Evolutionary conservation across 2,888 invertebrate genomes (phyloP).

Genomic region (Hymenopus coronatus): DNA sequence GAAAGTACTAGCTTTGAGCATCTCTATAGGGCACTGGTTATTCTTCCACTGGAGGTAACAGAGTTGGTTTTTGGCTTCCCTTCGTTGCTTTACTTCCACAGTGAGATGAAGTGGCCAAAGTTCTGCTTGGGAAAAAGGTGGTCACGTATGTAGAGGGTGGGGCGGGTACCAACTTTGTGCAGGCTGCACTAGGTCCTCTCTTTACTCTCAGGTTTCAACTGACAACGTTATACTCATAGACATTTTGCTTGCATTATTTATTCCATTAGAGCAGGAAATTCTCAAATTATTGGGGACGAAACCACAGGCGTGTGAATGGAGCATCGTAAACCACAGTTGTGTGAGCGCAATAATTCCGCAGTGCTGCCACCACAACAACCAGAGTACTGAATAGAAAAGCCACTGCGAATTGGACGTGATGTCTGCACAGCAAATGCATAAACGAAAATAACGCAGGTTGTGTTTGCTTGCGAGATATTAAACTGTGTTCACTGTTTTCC

Average conservation of each 20-base stretch:
- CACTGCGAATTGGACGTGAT: neutral
- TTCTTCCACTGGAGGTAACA: no score
- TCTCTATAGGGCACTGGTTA: no score
- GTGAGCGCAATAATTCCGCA: constrained; percentile 7
- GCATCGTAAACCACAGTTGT: neutral
- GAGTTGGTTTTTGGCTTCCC: no score
- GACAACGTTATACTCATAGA: neutral
- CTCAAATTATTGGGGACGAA: neutral
- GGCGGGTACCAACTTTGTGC: no score
- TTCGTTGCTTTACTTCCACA: no score
- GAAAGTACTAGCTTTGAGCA: no score
- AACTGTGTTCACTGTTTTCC: neutral
- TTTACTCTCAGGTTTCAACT: no score
- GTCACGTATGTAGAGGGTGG: no score
- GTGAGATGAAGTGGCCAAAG: no score
- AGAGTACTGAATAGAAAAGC: neutral
- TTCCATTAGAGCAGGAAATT: neutral
- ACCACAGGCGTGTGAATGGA: constrained; percentile 2
- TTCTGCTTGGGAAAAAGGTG: no score
- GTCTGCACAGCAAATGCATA: neutral
- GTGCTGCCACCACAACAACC: neutral
- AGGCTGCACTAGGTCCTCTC: no score
- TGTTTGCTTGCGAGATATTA: neutral
- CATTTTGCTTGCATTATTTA: neutral
- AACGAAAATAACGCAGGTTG: neutral